These are phyloP conservation scores for Anorthoa munda DNA, from an alignment of 2,888 invertebrate genomes.

Conservation along the genomic window DNA sequence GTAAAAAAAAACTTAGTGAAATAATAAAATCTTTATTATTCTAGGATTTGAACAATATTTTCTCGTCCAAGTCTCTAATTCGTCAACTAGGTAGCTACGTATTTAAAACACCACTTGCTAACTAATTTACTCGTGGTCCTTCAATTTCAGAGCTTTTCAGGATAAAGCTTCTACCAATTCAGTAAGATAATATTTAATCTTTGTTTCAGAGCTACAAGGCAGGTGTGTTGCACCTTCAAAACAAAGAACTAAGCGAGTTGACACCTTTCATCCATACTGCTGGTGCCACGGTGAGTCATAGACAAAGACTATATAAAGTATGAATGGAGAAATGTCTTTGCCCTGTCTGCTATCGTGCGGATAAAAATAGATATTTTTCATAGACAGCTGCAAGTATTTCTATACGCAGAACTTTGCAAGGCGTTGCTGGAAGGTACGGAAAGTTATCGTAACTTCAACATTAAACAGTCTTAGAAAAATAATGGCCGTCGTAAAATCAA, in stretches of 20 bases:
- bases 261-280: conserved; percentile 73
- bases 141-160: not conserved
- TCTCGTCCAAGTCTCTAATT: not conserved
- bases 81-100: not conserved
- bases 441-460: too few relatives aligned
- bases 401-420: too few relatives aligned
- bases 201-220: conserved; percentile 80
- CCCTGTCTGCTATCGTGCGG: conserved; percentile 4
- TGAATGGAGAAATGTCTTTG: conserved; percentile 19
- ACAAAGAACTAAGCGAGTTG: conserved; percentile 61
- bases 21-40: not conserved
- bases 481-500: too few relatives aligned
- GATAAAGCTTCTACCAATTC: not conserved
- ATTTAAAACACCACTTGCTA: too few relatives aligned
- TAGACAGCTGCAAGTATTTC: too few relatives aligned
- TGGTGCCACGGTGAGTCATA: conserved; percentile 72
- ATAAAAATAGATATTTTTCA: conserved; percentile 10
- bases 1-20: not conserved
- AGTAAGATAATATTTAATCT: conserved; percentile 5
- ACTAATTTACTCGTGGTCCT: too few relatives aligned
- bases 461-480: too few relatives aligned
- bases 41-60: not conserved
- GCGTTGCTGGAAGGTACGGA: too few relatives aligned
- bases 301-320: conserved; percentile 12
- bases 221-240: conserved; percentile 62